phyloP scores from a whole-genome alignment of 1,140 invertebrate species.

The Hylyphantes graminicola region DNA sequence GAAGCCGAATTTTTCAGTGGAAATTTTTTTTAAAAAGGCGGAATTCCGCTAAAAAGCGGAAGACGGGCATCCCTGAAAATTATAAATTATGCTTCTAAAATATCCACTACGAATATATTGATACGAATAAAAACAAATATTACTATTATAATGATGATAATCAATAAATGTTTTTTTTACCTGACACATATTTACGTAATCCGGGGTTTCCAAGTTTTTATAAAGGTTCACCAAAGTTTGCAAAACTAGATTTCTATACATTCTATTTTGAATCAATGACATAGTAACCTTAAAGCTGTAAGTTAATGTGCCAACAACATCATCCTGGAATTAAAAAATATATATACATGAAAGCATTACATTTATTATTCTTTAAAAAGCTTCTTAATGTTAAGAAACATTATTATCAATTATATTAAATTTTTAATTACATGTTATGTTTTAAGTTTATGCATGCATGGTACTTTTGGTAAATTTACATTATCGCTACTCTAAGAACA shows the following conservation, averaged over 20 bases:
- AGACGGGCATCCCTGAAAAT: too few relatives aligned
- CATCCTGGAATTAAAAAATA: conserved; percentile 73
- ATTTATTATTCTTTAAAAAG: conserved; percentile 4
- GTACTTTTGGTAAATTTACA: too few relatives aligned
- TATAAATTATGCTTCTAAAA: background rate
- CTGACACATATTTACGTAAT: conserved; percentile 90
- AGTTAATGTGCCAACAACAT: conserved; percentile 88
- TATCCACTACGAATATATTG: background rate
- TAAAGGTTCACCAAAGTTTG: conserved; percentile 91
- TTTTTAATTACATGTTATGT: too few relatives aligned
- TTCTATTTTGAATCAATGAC: conserved; percentile 92
- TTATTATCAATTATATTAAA: background rate
- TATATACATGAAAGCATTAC: background rate
- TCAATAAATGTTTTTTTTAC: conserved; percentile 54
- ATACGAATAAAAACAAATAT: background rate
- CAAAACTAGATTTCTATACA: conserved; percentile 90
- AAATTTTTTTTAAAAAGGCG: too few relatives aligned
- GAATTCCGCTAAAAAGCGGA: too few relatives aligned
- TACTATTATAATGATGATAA: conserved; percentile 22
- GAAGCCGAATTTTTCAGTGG: too few relatives aligned
- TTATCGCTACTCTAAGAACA: too few relatives aligned
- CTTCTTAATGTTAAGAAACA: background rate
- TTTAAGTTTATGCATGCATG: too few relatives aligned
- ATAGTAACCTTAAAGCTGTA: conserved; percentile 97
- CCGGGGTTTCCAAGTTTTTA: conserved; percentile 84